Conservation (phyloP, 2,797 vertebrate genomes). For the Chaetodon trifasciatus region DNA sequence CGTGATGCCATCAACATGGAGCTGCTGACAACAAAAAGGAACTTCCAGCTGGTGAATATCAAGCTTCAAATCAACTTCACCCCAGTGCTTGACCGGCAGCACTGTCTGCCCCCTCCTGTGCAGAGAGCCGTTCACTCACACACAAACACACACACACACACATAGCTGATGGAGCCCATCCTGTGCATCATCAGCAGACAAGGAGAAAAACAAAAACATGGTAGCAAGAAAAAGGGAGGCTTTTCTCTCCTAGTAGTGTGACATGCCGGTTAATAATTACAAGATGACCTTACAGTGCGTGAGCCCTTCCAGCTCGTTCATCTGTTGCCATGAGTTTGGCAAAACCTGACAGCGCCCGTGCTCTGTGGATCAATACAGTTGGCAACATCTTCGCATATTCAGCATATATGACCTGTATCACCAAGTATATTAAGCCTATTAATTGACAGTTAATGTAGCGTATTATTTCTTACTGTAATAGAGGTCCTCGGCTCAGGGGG, state of each 20-base stretch:
- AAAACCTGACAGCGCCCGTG: neutral
- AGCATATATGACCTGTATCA: neutral
- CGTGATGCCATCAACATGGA: conserved; percentile 18
- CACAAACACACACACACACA: neutral
- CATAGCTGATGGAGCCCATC: neutral
- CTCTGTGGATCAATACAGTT: neutral
- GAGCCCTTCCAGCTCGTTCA: neutral
- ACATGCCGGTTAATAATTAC: neutral
- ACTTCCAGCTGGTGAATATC: conserved; percentile 37
- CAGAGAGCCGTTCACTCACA: neutral
- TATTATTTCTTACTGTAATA: neutral
- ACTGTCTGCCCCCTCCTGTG: neutral
- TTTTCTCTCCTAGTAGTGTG: neutral
- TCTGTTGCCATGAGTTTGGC: neutral
- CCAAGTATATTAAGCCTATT: neutral
- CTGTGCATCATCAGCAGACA: neutral
- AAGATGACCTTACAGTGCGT: neutral
- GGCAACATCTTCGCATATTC: neutral
- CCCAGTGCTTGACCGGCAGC: neutral
- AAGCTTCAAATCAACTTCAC: conserved; percentile 30
- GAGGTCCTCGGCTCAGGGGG: neutral
- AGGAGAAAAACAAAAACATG: neutral
- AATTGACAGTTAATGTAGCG: neutral
- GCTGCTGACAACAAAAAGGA: conserved; percentile 17
- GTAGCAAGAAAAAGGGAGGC: neutral